phyloP scores from a whole-genome alignment of 2,113 vertebrate genomes.

The Anguilla rostrata region DNA sequence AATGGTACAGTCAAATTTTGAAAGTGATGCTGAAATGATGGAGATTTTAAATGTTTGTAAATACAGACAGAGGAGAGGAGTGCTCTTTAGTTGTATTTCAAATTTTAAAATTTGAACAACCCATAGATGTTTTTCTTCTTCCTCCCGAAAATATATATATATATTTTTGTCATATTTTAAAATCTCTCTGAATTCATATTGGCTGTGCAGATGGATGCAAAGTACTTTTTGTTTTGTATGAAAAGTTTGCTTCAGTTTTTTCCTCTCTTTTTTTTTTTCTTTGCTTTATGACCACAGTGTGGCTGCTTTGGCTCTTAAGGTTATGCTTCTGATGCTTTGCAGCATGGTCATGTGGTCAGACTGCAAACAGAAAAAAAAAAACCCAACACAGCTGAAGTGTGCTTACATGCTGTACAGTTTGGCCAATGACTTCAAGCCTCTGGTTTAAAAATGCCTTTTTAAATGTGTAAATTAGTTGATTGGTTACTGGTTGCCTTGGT shows the following conservation, averaged over 20 bases:
- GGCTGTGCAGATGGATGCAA: background rate
- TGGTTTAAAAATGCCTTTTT: constrained; percentile 7
- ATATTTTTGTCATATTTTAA: background rate
- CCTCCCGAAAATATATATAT: background rate
- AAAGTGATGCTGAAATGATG: background rate
- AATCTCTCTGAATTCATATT: background rate
- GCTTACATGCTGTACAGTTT: background rate
- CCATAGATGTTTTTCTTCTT: background rate
- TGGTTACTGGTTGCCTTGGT: constrained; percentile 1
- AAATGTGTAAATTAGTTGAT: background rate
- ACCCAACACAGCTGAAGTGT: background rate
- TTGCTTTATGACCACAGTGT: background rate
- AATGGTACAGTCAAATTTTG: background rate
- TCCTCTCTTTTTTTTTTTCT: no score
- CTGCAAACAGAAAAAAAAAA: background rate
- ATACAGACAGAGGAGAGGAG: background rate
- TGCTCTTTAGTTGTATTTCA: background rate
- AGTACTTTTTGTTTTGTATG: background rate
- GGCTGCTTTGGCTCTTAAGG: background rate
- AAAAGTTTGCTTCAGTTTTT: background rate
- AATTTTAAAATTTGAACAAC: background rate
- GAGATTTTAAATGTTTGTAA: background rate
- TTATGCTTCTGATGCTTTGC: background rate
- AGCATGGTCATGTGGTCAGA: background rate
- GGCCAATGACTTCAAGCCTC: constrained; percentile 7